Percentiles rank a stretch among this genome's conserved stretches.
Evolutionary conservation across 2,113 vertebrate genomes (phyloP).

Genomic region (Sebastes schlegelii): DNA sequence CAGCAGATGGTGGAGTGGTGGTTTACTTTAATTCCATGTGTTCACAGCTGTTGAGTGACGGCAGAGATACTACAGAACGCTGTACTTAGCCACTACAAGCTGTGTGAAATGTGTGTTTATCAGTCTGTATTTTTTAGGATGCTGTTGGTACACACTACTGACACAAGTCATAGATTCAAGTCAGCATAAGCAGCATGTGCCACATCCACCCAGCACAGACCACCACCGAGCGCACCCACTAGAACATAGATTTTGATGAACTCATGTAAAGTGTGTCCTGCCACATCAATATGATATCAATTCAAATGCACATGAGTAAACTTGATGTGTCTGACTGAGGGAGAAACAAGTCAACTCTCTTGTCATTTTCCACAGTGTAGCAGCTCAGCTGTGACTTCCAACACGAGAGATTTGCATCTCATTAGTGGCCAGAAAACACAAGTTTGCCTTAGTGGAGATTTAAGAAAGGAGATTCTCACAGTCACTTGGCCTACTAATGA

Average conservation of each 20-base stretch:
- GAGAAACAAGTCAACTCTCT: background rate
- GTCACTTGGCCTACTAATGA: conserved; percentile 47
- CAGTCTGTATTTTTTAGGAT: background rate
- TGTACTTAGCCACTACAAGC: background rate
- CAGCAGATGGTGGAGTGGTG: background rate
- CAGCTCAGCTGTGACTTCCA: conserved; percentile 53
- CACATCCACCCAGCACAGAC: background rate
- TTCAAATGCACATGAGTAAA: conserved; percentile 7
- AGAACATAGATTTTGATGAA: background rate
- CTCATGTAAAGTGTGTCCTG: background rate
- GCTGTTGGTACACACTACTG: background rate
- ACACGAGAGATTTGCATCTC: conserved; percentile 55
- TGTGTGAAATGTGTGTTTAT: too few relatives aligned
- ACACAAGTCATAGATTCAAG: too few relatives aligned
- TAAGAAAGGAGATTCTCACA: conserved; percentile 49
- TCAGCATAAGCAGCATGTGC: background rate
- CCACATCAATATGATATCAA: background rate
- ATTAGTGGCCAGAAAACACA: conserved; percentile 53
- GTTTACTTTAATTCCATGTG: background rate
- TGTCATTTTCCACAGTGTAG: conserved; percentile 14
- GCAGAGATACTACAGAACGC: background rate
- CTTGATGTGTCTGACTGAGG: background rate
- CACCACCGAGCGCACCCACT: background rate
- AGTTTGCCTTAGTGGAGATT: conserved; percentile 56
- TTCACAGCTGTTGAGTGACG: background rate